These are phyloP conservation scores for Hemicordylus capensis DNA, from an alignment of 2,113 vertebrate genomes.

Conservation along the genomic window DNA sequence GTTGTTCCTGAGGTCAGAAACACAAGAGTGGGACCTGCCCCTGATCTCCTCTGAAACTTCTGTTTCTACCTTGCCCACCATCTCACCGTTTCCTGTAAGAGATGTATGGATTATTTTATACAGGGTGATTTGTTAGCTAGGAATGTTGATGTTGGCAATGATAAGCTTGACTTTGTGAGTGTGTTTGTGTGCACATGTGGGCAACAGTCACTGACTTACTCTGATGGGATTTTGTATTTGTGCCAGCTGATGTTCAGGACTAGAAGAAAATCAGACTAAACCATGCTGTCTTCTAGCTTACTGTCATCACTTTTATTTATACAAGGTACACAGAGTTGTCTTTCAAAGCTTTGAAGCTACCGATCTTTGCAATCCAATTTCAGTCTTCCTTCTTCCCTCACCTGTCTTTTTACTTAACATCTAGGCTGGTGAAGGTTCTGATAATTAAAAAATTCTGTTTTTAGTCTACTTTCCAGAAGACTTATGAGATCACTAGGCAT, in stretches of 20 bases:
- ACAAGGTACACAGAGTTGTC: neutral
- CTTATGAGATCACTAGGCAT: too few species aligned
- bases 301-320: neutral
- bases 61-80: too few species aligned
- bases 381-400: too few species aligned
- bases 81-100: too few species aligned
- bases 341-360: neutral
- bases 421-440: too few species aligned
- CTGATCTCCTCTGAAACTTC: too few species aligned
- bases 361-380: too few species aligned
- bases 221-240: neutral
- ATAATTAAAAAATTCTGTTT: too few species aligned
- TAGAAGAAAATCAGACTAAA: neutral
- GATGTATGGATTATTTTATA: neutral
- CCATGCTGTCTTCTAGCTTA: neutral
- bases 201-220: neutral
- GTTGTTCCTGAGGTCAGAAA: too few species aligned
- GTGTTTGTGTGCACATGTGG: neutral
- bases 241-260: neutral
- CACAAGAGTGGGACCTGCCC: too few species aligned
- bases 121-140: neutral
- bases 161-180: neutral
- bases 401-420: too few species aligned
- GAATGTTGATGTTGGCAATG: neutral
- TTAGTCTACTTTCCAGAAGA: too few species aligned